phyloP scores from a whole-genome alignment of 2,113 vertebrate species.

The Tychaedon coryphoeus region DNA sequence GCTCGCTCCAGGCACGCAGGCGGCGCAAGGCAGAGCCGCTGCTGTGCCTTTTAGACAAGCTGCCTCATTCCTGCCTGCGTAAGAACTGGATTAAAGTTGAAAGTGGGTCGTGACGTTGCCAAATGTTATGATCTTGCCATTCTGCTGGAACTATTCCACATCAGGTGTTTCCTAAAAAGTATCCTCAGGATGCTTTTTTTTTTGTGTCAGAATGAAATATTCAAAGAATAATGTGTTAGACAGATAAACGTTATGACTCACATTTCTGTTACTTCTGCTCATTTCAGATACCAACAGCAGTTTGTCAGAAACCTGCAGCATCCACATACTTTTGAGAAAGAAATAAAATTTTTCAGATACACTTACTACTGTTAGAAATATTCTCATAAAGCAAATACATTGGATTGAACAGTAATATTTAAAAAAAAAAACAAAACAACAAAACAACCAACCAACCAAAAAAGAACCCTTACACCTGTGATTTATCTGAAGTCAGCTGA shows the following conservation, averaged over 20 bases:
- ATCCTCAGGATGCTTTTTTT: background rate
- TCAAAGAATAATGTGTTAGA: background rate
- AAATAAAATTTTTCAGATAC: background rate
- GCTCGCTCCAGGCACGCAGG: rapidly evolving
- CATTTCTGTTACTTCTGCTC: background rate
- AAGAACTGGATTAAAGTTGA: background rate
- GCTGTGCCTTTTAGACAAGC: background rate
- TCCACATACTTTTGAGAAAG: background rate
- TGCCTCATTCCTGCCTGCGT: background rate
- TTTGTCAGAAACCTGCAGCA: background rate
- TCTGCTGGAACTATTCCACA: background rate
- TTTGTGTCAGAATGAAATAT: background rate
- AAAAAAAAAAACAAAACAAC: background rate
- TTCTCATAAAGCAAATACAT: background rate
- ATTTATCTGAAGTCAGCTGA: background rate
- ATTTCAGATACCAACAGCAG: background rate
- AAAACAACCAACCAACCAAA: too few relatives aligned
- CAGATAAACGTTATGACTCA: background rate
- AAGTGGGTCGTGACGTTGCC: background rate
- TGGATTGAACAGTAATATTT: background rate
- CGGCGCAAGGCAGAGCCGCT: rapidly evolving
- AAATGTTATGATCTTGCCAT: background rate
- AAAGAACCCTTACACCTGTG: too few relatives aligned
- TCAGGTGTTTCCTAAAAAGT: slow-evolving; percentile 25
- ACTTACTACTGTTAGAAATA: background rate